Evolutionary conservation across 1,140 invertebrate genomes (phyloP).

Genomic region (Brachionus paranguensis): DNA sequence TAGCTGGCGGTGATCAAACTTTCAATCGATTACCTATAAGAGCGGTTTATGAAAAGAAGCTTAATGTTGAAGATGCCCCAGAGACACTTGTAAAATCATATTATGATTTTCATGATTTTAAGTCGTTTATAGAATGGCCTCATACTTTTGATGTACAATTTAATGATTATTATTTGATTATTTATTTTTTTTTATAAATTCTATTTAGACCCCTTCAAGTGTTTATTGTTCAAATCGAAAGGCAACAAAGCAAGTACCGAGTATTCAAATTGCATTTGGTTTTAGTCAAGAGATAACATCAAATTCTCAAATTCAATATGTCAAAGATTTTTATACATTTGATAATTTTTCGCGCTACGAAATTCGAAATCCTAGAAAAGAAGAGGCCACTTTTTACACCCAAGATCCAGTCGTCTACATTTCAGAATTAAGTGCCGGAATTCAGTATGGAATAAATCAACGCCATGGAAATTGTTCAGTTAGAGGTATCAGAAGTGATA

Average conservation of each 20-base stretch:
- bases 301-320: conserved; percentile 17
- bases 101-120: conserved; percentile 36
- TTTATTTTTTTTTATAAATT: neutral
- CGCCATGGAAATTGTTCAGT: conserved; percentile 14
- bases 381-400: neutral
- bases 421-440: neutral
- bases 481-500: neutral
- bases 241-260: neutral
- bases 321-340: conserved; percentile 9
- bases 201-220: neutral
- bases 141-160: neutral
- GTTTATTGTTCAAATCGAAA: conserved; percentile 11
- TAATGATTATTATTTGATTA: neutral
- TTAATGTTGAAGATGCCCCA: neutral
- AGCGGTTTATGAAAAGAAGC: neutral
- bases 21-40: neutral
- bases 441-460: conserved; percentile 23
- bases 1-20: neutral
- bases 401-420: neutral
- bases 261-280: neutral
- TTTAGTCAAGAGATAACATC: conserved; percentile 37
- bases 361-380: neutral
- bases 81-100: neutral
- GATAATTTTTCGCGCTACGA: conserved; percentile 13
- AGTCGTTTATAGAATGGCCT: neutral